Evolutionary conservation across 1,140 invertebrate genomes (phyloP), one percentile per base, ranked within the genome.

Genomic region (Gonioctena quinquepunctata): DNA sequence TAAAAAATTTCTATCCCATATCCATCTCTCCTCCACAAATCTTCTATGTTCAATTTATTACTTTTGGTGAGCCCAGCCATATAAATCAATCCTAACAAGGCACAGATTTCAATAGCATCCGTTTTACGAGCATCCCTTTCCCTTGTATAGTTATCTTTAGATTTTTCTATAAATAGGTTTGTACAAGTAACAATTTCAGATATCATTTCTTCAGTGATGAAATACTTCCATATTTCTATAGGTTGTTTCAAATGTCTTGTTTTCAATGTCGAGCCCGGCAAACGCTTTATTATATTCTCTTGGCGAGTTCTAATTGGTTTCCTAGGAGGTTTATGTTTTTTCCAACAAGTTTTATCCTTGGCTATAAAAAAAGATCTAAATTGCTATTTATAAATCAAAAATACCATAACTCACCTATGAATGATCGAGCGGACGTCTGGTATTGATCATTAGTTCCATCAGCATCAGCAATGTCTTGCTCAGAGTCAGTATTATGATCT

Each of bases 1-100:
- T 78, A 76, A 67, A 87, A 77, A 64, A 83, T 83, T 56, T 83
- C 74, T 49, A 84, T 74, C 13, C 83, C 85, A 71, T 73, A 83
- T 23, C 86, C 83, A 66, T 77, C 70, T 49, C 62, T 71, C 13
- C 42, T 59, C 80, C 79, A 81, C 27, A 82, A 59, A 54, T 83
- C 76, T 19, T 27, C 22, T 42, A 54, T 6, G 27, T 71, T 71
- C 50, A 67, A 25, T 22, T 62, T 11, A 42, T 50, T 67, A 11
- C n/a, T 16, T 54, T 59, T 71, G 5, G 21, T 59, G 7, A 28
- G 16, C 8, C 57, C 69, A 21, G 65, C 54, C 57, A 71, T 26
- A 56, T 50, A 71, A n/a, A 71, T 26, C 18, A 71, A 52, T 11
- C 69, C 69, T 19, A 70, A 49, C 8, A 67, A 28, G 3, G 65